A percentile compares a stretch with the other conserved stretches of the same genome.
Evolutionary conservation across 2,113 vertebrate species (phyloP).

Genomic region (Cynocephalus volans): DNA sequence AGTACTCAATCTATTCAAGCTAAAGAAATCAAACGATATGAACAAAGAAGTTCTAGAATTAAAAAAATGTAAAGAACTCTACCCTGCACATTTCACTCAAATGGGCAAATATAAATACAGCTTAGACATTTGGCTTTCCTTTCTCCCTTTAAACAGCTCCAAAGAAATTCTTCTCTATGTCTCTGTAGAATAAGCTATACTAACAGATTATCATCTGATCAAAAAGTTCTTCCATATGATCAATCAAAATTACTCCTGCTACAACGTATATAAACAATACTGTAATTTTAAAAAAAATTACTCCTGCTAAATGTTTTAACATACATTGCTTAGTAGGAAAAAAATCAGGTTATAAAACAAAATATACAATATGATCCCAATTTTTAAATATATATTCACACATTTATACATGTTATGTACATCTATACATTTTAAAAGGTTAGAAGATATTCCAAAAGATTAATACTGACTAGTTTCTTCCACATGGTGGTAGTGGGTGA

Average conservation of each 20-base stretch:
- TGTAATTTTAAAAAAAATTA: conserved; percentile 8
- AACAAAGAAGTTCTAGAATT: conserved; percentile 62
- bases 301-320: conserved; percentile 21
- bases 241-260: conserved; percentile 34
- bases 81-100: not conserved
- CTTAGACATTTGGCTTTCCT: not conserved
- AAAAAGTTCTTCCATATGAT: conserved; percentile 49
- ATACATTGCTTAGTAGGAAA: not conserved
- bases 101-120: conserved; percentile 49
- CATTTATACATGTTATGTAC: not conserved
- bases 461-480: not conserved
- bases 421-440: conserved; percentile 56
- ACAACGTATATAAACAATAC: too few relatives aligned
- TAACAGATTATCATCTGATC: conserved; percentile 18
- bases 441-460: conserved; percentile 27
- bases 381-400: conserved; percentile 47
- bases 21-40: not conserved
- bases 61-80: conserved; percentile 14
- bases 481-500: not conserved
- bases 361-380: conserved; percentile 56
- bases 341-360: conserved; percentile 39
- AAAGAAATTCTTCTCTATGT: conserved; percentile 29
- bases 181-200: not conserved
- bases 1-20: not conserved
- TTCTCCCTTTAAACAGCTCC: conserved; percentile 30